These are phyloP conservation scores for Ceraclea dissimilis DNA, from an alignment of 2,888 invertebrate genomes.

Conservation along the genomic window DNA sequence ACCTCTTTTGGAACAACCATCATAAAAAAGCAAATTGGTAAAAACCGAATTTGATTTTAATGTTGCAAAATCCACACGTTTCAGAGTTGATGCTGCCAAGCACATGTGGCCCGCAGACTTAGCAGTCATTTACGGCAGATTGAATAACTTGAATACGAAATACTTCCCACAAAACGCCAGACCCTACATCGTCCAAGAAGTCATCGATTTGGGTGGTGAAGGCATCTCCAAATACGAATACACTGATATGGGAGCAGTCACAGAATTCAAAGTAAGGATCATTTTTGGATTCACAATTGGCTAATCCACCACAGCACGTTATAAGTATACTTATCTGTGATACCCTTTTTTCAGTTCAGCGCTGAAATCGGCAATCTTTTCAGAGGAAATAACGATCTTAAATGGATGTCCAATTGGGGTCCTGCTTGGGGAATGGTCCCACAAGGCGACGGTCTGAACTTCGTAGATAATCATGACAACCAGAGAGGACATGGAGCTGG, in stretches of 20 bases:
- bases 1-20: no score
- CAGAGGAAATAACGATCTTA: slow-evolving; percentile 49
- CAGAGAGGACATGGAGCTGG: slow-evolving; percentile 59
- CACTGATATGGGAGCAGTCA: slow-evolving; percentile 52
- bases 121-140: slow-evolving; percentile 50
- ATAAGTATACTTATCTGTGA: not conserved
- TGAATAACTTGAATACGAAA: slow-evolving; percentile 49
- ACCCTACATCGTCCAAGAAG: slow-evolving; percentile 65
- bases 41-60: no score
- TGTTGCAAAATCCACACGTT: no score
- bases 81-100: slow-evolving; percentile 68
- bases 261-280: slow-evolving; percentile 63
- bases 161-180: slow-evolving; percentile 52
- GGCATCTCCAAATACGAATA: slow-evolving; percentile 42
- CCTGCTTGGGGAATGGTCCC: slow-evolving; percentile 45
- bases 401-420: slow-evolving; percentile 42
- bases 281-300: not conserved
- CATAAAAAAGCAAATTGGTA: no score
- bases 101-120: slow-evolving; percentile 73
- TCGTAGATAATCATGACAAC: slow-evolving; percentile 86
- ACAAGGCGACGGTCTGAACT: slow-evolving; percentile 57
- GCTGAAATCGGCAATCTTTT: slow-evolving; percentile 50
- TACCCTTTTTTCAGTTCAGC: slow-evolving; percentile 35
- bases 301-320: no score
- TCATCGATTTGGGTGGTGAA: slow-evolving; percentile 54